Conservation (phyloP, 2,888 invertebrate species). For the Ernsta delagoae region DNA sequence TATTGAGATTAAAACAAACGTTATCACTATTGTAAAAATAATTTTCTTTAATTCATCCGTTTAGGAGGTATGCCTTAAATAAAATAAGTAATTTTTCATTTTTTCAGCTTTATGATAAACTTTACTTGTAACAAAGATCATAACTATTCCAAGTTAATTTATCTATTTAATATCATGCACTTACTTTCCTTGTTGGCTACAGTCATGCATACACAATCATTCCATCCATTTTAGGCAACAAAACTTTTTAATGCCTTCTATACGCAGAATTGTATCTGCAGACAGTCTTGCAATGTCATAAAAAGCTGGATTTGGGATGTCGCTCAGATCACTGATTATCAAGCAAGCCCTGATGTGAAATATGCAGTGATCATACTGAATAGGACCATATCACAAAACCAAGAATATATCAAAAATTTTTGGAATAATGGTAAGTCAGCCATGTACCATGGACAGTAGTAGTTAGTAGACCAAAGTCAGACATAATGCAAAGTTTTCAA, state of each 20-base stretch:
- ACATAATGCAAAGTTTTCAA: too few relatives aligned
- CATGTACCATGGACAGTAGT: too few relatives aligned
- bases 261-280: slow-evolving; percentile 52
- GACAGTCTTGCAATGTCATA: slow-evolving; percentile 47
- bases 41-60: too few relatives aligned
- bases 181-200: neutral
- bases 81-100: too few relatives aligned
- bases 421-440: slow-evolving; percentile 87
- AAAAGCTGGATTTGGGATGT: slow-evolving; percentile 46
- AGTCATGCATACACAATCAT: neutral
- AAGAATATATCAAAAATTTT: slow-evolving; percentile 78
- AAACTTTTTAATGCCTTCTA: slow-evolving; percentile 51
- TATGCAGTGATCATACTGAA: slow-evolving; percentile 89
- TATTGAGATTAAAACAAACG: too few relatives aligned
- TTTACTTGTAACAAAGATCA: too few relatives aligned
- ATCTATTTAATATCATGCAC: too few relatives aligned
- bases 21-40: too few relatives aligned
- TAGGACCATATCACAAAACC: slow-evolving; percentile 82
- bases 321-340: slow-evolving; percentile 41
- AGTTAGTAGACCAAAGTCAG: too few relatives aligned
- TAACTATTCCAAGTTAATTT: too few relatives aligned
- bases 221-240: slow-evolving; percentile 50
- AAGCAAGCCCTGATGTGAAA: slow-evolving; percentile 49
- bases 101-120: too few relatives aligned
- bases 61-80: too few relatives aligned